A percentile compares a stretch with the other conserved stretches of the same genome.
Evolutionary conservation across 2,888 invertebrate species (phyloP).

Genomic region (Ennomos erosarius): DNA sequence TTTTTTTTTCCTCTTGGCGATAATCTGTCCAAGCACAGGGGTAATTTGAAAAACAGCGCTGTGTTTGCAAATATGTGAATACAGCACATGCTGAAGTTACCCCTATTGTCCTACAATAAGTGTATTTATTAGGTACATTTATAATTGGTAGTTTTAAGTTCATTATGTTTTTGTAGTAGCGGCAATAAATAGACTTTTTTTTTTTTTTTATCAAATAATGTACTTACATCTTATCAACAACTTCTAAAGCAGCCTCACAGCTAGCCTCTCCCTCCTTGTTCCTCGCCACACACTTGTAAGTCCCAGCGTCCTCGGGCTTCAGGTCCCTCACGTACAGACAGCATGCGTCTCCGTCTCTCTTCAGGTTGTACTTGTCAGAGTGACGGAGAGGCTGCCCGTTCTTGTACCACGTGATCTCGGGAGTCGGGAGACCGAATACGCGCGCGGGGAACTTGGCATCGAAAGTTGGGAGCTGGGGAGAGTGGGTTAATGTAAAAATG

Average conservation of each 20-base stretch:
- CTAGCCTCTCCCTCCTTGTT: slow-evolving; percentile 93
- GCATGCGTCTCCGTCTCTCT: slow-evolving; percentile 91
- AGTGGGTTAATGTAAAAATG: too few relatives aligned
- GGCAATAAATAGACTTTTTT: too few relatives aligned
- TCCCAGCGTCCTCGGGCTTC: slow-evolving; percentile 88
- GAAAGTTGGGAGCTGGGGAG: slow-evolving; percentile 87
- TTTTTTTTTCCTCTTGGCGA: too few relatives aligned
- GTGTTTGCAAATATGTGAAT: too few relatives aligned
- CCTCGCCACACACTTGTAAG: slow-evolving; percentile 90
- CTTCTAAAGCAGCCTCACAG: slow-evolving; percentile 90
- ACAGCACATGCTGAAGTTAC: too few relatives aligned
- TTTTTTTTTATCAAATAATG: too few relatives aligned
- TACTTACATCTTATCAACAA: slow-evolving; percentile 93
- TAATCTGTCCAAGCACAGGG: too few relatives aligned
- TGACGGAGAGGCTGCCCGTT: slow-evolving; percentile 90
- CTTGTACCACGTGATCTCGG: slow-evolving; percentile 95
- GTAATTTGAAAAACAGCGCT: too few relatives aligned
- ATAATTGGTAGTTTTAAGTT: too few relatives aligned
- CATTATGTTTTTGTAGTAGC: too few relatives aligned
- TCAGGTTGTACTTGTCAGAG: slow-evolving; percentile 89
- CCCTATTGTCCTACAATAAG: too few relatives aligned
- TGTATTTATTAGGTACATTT: too few relatives aligned
- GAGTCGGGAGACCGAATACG: slow-evolving; percentile 92
- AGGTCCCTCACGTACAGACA: slow-evolving; percentile 91
- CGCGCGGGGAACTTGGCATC: slow-evolving; percentile 94